Evolutionary conservation across 2,113 vertebrate species (phyloP), one percentile per base, ranked within the genome.

Genomic region (Madoqua kirkii): DNA sequence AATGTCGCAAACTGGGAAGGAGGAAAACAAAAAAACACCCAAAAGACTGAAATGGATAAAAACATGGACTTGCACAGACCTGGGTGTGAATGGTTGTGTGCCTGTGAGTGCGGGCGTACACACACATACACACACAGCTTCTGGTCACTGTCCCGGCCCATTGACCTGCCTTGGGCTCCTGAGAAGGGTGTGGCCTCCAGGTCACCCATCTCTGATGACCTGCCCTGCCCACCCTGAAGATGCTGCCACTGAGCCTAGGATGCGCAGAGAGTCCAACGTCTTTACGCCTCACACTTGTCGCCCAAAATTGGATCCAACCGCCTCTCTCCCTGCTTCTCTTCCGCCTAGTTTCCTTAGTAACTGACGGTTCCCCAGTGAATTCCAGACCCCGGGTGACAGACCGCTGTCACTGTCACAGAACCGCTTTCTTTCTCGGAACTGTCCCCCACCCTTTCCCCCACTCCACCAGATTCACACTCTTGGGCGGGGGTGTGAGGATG

Each of bases 261-360:
- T 1, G 74, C 87, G 60, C 21, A 21, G 85, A 87, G 67, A 71
- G 94, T 48, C 93, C 89, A 14, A 40, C 94, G 59, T 97, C 95
- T 91, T 76, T 21, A 62, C 0, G 74, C 76, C 91, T 97, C 92
- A 93, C 96, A 81, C 89, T 95, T 97, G 96, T 97, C 96, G 87
- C 97, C 97, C 98, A 19, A 97, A 97, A 98, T 97, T 96, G 97
- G 91, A 96, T 97, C 96, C 96, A 95, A 90, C 92, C 27, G 60
- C 95, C 86, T 97, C 92, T 54, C 88, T 96, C 91, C 76, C 76
- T 92, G 87, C 88, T 94, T 92, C 74, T 81, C 94, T 97, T 86
- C 89, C 57, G 93, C 79, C 64, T 89, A 97, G 98, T 98, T 98
- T 98, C 98, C 98, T 95, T 98, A 98, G 97, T 98, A 98, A 98